Evolutionary conservation across 2,888 invertebrate genomes (phyloP).

Genomic region (Leuctra nigra): DNA sequence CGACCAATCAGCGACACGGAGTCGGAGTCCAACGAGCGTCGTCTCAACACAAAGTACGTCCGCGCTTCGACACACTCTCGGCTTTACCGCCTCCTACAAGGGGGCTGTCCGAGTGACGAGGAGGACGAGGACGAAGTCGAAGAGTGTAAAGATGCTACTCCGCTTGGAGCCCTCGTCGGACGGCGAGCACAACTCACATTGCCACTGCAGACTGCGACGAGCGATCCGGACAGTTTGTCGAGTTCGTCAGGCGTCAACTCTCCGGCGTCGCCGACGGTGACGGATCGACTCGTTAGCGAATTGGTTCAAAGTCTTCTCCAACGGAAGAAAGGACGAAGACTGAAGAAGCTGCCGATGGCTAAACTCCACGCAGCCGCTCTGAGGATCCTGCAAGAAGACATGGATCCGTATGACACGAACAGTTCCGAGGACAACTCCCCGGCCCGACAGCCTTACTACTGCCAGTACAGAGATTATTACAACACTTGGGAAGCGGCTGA

Average conservation of each 20-base stretch:
- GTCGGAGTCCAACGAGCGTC: constrained; percentile 51
- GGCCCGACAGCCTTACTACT: constrained; percentile 40
- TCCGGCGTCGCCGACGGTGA: constrained; percentile 42
- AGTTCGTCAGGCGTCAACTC: constrained; percentile 48
- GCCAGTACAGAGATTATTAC: constrained; percentile 49
- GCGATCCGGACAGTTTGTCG: constrained; percentile 46
- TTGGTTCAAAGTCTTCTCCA: constrained; percentile 50
- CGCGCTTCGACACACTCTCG: constrained; percentile 66
- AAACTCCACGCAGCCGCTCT: constrained; percentile 52
- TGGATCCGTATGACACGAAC: constrained; percentile 42
- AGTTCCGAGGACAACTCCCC: constrained; percentile 39
- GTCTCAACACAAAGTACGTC: constrained; percentile 54
- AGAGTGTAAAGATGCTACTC: constrained; percentile 28
- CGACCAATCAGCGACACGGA: constrained; percentile 59
- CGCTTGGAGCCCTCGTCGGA: constrained; percentile 27
- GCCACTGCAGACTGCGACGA: constrained; percentile 43
- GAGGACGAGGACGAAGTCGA: constrained; percentile 34
- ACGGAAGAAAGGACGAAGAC: constrained; percentile 47
- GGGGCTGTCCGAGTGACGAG: constrained; percentile 44
- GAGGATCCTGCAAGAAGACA: constrained; percentile 50
- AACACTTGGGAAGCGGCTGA: constrained; percentile 44
- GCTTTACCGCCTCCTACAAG: constrained; percentile 58
- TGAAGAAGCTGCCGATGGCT: constrained; percentile 49
- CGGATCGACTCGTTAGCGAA: constrained; percentile 51
- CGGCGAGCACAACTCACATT: constrained; percentile 47